Conservation (phyloP, 2,797 vertebrate genomes). For the Spondyliosoma cantharus region DNA sequence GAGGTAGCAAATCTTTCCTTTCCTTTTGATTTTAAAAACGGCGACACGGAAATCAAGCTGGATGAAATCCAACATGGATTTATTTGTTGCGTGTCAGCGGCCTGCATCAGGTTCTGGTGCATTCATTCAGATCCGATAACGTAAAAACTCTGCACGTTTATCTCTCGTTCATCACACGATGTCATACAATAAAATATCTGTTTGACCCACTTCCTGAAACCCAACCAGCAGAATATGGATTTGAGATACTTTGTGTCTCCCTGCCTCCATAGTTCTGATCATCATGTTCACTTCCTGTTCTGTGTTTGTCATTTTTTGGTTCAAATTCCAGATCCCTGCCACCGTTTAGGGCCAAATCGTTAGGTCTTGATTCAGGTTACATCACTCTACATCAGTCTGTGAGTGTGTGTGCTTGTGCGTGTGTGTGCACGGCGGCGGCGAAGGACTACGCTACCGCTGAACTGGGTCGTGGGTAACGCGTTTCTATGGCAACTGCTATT, state of each 20-base stretch:
- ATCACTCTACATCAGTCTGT: conserved; percentile 42
- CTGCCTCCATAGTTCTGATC: accelerated
- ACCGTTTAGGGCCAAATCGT: neutral
- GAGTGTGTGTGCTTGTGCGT: conserved; percentile 33
- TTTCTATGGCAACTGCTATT: conserved; percentile 93
- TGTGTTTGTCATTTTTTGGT: conserved; percentile 1
- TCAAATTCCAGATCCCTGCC: neutral
- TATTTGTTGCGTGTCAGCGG: neutral
- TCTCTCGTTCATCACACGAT: neutral
- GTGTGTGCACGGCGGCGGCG: conserved; percentile 23
- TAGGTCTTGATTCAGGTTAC: conserved; percentile 36
- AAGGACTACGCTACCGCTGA: conserved; percentile 73
- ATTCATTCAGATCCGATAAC: neutral
- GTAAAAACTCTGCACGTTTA: neutral
- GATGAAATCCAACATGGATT: neutral
- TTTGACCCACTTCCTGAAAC: conserved; percentile 48
- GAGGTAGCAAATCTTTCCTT: too few relatives aligned
- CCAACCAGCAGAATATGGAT: neutral
- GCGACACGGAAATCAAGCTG: too few relatives aligned
- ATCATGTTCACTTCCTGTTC: neutral
- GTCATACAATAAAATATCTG: conserved; percentile 4
- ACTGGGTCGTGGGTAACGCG: conserved; percentile 93
- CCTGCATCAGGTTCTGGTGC: neutral
- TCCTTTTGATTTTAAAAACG: too few relatives aligned
- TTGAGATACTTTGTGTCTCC: neutral